Base-by-base conservation (phyloP, 2,113 vertebrate genomes). In the Rhabdomys dilectus region DNA sequence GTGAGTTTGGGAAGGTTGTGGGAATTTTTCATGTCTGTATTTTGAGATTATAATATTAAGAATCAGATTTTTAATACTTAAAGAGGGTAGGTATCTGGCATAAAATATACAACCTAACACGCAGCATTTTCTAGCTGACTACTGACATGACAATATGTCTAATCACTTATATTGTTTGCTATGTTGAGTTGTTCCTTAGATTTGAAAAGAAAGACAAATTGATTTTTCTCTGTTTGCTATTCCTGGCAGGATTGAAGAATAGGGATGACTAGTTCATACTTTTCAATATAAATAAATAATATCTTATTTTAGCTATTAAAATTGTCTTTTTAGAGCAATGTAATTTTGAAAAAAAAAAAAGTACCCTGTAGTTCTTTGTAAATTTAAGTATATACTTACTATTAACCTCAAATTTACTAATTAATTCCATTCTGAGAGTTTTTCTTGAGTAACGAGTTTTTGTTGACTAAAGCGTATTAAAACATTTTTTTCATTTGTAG, bases 1-100 rank as follows among this genome's bases (percentile, higher is more conserved):
- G 99, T 99, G 88, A 92, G 99, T 99, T 75, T 89, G 45, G 31
- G 56, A 56, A 96, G 31, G 16, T 80, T 96, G 34, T 94, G 26
- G 16, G 36, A 51, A 26, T 84, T 11, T 76, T 89, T 62, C 5
- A 11, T 91, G 7, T 80, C 22, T 86, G 51, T 95, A 48, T 91
- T 97, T 96, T 97, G 94, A 81, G 21, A 56, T 93, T 91, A 4
- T 93, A 88, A 34, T 95, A 80, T 90, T 86, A 97, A 92, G 87
- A 92, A 91, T 95, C 81, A 95, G 15, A 94, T 94, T 90, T 93
- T 97, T 97, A 68, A 17, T 84, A 80, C 26, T 97, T 96, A 22
- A 76, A 89, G 78, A 89, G 21, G 17, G 39, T 90, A 48, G 36
- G 48, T 15, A 17, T 86, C 45, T 58, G 29, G 45, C 68, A 64